Base-by-base conservation (phyloP, 2,113 vertebrate species). In the Spea multiplicata region DNA sequence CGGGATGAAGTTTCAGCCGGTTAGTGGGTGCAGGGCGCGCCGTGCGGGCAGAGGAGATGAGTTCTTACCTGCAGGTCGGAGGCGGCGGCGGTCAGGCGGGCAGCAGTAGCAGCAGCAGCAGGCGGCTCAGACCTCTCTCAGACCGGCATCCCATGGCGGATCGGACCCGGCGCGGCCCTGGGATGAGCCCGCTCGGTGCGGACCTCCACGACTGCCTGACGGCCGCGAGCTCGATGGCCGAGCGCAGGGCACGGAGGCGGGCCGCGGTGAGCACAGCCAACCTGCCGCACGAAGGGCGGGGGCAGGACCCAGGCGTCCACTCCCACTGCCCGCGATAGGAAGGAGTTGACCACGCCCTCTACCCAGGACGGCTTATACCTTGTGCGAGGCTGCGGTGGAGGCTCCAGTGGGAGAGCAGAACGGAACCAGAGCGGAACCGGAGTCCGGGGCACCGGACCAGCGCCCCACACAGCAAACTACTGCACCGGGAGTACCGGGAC, bases 21-120 rank as follows among this genome's bases (percentile, higher is more conserved):
- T 30, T 30, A 30, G 30, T 30, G 30, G 30, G 30, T 30, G 30
- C 30, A 68, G 66, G 44, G 30, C 6, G 46, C 8, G 4, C 30
- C 30, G 30, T 14, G 66, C 4, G 5, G 48, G 48, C 67, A 52
- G 70, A 69, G 76, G 74, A 79, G 70, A 80, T 45, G 3, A 46
- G n/a, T 5, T 80, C 91, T 95, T 94, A 95, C 95, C 95, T 95
- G 92, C 84, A 74, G 84, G 85, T 84, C 94, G 84, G 83, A 89
- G 89, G 92, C 88, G 87, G n/a, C n/a, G n/a, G 89, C 93, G 88
- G 91, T 90, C 81, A 92, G 85, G 88, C 88, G 86, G 88, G 88
- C 84, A 86, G 89, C 87, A 88, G 90, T 84, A 91, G 86, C 88
- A 95, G 88, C 82, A 92, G 86, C 84, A 93, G 82, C 84, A 94